Conservation (phyloP, 2,888 invertebrate species). For the Bombylius discolor region DNA sequence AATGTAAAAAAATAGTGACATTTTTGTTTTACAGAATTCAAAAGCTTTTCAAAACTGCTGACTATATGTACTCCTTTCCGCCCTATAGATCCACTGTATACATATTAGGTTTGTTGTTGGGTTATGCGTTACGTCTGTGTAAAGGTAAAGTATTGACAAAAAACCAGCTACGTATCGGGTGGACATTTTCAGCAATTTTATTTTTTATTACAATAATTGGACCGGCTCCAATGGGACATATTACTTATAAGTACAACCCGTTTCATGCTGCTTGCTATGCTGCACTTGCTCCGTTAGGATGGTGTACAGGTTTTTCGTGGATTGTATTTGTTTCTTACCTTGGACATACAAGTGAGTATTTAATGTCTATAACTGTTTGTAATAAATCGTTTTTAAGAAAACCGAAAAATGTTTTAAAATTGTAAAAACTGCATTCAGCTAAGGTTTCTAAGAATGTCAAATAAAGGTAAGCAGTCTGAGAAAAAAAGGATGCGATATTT, state of each 20-base stretch:
- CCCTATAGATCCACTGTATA: constrained; percentile 53
- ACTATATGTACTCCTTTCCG: constrained; percentile 54
- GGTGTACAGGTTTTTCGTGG: constrained; percentile 57
- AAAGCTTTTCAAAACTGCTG: constrained; percentile 53
- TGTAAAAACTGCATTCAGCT: too few relatives aligned
- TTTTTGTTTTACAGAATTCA: constrained; percentile 38
- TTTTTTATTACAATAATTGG: constrained; percentile 44
- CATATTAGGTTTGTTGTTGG: constrained; percentile 51
- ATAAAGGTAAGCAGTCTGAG: too few relatives aligned
- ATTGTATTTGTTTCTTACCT: constrained; percentile 49
- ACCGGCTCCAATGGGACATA: constrained; percentile 50
- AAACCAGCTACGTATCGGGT: constrained; percentile 41
- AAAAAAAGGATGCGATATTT: too few relatives aligned
- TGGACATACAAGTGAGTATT: constrained; percentile 42
- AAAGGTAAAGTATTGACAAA: constrained; percentile 33
- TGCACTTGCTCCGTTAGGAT: constrained; percentile 54
- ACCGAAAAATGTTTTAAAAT: too few relatives aligned
- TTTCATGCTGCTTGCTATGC: constrained; percentile 54
- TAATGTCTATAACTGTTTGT: not conserved
- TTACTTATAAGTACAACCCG: constrained; percentile 47
- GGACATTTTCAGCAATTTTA: constrained; percentile 40
- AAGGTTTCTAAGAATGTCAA: too few relatives aligned
- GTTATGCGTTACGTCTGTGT: constrained; percentile 42
- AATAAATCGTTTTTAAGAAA: too few relatives aligned
- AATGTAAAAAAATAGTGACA: not conserved